phyloP scores from a whole-genome alignment of 2,113 vertebrate genomes.

The Spermophilus dauricus region DNA sequence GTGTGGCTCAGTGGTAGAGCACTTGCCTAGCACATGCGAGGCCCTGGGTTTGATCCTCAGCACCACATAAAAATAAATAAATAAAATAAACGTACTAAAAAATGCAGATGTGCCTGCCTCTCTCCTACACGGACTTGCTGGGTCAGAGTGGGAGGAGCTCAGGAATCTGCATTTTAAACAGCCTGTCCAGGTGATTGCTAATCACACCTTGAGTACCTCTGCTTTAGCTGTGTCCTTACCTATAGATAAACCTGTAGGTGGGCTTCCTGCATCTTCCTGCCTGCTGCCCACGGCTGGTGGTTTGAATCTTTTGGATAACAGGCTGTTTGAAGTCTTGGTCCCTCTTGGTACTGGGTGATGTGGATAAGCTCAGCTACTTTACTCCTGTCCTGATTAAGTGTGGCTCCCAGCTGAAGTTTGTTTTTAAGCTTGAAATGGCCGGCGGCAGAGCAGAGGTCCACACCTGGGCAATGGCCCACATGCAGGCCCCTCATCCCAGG shows the following conservation, averaged over 20 bases:
- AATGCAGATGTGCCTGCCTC: background rate
- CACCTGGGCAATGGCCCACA: background rate
- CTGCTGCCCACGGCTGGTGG: background rate
- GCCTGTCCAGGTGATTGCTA: background rate
- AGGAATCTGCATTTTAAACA: slow-evolving; percentile 3
- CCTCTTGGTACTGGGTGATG: background rate
- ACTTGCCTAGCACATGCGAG: too few relatives aligned
- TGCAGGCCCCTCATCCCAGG: background rate
- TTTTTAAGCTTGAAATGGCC: background rate
- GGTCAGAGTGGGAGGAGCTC: background rate
- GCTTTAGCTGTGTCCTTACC: background rate
- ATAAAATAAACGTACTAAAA: too few relatives aligned
- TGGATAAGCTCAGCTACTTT: background rate
- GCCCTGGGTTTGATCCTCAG: too few relatives aligned
- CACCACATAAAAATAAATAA: background rate
- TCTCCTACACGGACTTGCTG: background rate
- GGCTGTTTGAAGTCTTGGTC: background rate
- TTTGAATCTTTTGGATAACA: background rate
- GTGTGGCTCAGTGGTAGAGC: too few relatives aligned
- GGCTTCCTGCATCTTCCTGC: background rate
- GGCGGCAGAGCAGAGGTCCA: background rate
- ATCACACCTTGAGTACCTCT: background rate
- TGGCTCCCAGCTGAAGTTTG: background rate
- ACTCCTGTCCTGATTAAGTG: accelerated
- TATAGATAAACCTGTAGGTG: background rate